Base-by-base conservation (phyloP, 53 echinoderm and acorn worm species). In the Crossaster papposus region DNA sequence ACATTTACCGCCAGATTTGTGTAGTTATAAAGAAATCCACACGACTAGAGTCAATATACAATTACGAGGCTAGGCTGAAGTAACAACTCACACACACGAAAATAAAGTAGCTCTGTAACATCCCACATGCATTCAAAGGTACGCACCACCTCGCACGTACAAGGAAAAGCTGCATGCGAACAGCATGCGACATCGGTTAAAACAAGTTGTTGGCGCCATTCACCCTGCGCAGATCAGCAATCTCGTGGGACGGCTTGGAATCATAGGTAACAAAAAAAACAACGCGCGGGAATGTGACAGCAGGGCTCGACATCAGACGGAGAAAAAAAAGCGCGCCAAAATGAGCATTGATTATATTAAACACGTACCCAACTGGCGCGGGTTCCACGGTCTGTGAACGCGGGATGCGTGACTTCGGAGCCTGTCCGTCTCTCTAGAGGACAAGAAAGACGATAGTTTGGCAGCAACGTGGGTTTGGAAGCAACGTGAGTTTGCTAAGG, bases 261-360 rank as follows among this genome's bases (percentile, higher is more conserved):
- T 10, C 24, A 68, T 28, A 68, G 68, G 24, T n/a, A 23, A 68
- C 26, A 23, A 68, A 58, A 58, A 58, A 28, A 20, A 62, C 62
- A 62, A 0, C 12, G 62, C 62, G 17, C 62, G 62, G 62, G 62
- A 62, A 62, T 62, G 62, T 11, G 62, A 23, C 62, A 6, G 23
- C 62, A 23, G 62, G 15, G 18, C 18, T 23, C 68, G 68, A 4
- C 30, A 24, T 30, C 28, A 54, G 64, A 29, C 4, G 7, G 30
- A 50, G 31, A 32, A 51, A 4, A 9, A 70, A 73, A 72, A 72
- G 53, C 85, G 72, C 72, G 85, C 85, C 85, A 51, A 85, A 38
- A 85, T 54, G 85, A 72, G 53, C 32, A 72, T 85, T 72, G 85
- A 85, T 73, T 51, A 85, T 72, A 85, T 85, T 15, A 85, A 80